Base-by-base conservation (phyloP, 2,888 invertebrate species). In the Cataglyphis rosenhaueri region DNA sequence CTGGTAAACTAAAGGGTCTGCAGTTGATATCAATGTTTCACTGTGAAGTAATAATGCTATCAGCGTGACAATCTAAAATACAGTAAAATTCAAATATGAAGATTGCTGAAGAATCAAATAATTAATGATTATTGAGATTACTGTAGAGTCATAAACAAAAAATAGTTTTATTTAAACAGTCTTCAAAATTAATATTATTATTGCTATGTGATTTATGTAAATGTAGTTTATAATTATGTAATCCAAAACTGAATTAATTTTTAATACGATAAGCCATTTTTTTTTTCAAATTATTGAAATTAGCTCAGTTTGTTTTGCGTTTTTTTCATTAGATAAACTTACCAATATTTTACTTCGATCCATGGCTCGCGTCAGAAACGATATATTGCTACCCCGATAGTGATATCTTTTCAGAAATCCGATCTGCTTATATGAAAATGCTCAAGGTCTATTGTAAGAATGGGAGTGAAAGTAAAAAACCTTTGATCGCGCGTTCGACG, bases 391-490 rank as follows among this genome's bases (percentile, higher is more conserved):
- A 85, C 75, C n/a, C 48, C 79, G 68, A 57, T 32, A 59, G 87
- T 89, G 78, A 87, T 89, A 90, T 71, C 29, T 41, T 48, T 32
- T 38, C 25, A 21, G 15, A 48, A 75, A 75, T 48, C 25, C 18
- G 29, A 70, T 61, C 55, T 25, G 65, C 18, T 70, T 65, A 83
- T 81, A n/a, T 59, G 70, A 71, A 83, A 82, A 62, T 64, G 52
- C 68, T 25, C 10, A 52, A 52, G 52, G 55, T 57, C 84, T 89
- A 88, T 83, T 86, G 88, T 74, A 90, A 88, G 48, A 32, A 41
- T 10, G 21, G 52, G 32, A 86, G 90, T 90, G 90, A 90, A 90
- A 90, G 90, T 90, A 84, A 86, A 87, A 85, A 89, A 81, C 55
- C 29, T 9, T 44, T 57, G 38, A 61, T 44, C 38, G 73, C 29